phyloP scores from a whole-genome alignment of 2,888 invertebrate genomes.

The Chaitophorus viminalis region DNA sequence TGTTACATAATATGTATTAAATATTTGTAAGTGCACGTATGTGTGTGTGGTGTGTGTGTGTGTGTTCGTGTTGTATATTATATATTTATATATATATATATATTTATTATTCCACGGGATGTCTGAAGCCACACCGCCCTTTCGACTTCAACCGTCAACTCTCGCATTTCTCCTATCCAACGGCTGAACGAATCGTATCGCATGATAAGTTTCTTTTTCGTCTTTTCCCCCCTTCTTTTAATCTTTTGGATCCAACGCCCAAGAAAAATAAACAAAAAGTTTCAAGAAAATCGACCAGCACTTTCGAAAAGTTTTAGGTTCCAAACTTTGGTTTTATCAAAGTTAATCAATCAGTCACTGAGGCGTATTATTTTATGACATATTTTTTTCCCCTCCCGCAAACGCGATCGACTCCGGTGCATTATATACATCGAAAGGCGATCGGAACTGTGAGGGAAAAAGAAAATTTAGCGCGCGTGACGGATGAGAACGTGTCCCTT shows the following conservation, averaged over 20 bases:
- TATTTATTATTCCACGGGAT: neutral
- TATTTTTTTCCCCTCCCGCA: neutral
- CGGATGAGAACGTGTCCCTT: neutral
- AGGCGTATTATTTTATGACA: constrained; percentile 24
- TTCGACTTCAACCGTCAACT: neutral
- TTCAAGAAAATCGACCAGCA: constrained; percentile 6
- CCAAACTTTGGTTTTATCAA: constrained; percentile 45
- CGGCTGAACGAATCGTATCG: constrained; percentile 3
- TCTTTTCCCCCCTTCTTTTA: neutral
- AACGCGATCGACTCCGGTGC: neutral
- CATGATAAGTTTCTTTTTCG: constrained; percentile 22
- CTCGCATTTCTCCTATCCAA: neutral
- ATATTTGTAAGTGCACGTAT: neutral
- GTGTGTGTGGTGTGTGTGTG: neutral
- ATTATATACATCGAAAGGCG: neutral
- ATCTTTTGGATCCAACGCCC: constrained; percentile 8
- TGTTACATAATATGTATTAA: neutral
- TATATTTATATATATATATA: neutral
- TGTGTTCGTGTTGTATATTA: neutral
- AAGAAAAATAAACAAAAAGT: constrained; percentile 27
- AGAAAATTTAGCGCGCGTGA: neutral
- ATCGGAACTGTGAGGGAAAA: neutral
- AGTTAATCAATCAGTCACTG: constrained; percentile 56
- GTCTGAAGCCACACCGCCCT: neutral
- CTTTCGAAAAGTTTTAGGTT: constrained; percentile 23